A percentile compares a stretch with the other conserved stretches of the same genome.
Evolutionary conservation across 2,888 invertebrate genomes (phyloP).

Genomic region (Drosophila nigritarsus): DNA sequence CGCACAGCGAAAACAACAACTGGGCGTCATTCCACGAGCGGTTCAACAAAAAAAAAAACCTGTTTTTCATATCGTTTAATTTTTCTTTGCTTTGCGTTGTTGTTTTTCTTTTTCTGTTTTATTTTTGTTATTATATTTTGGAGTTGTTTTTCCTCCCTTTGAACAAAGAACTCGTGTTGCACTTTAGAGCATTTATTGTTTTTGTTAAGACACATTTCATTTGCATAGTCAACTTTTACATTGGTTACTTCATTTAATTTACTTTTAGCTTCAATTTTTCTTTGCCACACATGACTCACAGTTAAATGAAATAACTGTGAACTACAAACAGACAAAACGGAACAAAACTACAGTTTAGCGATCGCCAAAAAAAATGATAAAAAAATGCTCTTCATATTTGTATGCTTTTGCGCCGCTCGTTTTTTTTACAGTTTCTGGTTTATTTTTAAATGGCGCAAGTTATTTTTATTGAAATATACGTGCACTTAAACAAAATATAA

Average conservation of each 20-base stretch:
- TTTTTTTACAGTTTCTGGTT: conserved; percentile 18
- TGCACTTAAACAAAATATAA: conserved; percentile 23
- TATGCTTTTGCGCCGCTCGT: conserved; percentile 10
- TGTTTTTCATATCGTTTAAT: conserved; percentile 44
- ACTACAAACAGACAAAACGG: background rate
- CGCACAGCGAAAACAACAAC: conserved; percentile 38
- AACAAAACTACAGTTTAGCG: background rate
- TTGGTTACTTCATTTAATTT: background rate
- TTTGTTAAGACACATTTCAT: conserved; percentile 1
- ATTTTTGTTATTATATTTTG: conserved; percentile 3
- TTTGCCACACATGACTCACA: conserved; percentile 61
- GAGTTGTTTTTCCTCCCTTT: conserved; percentile 5
- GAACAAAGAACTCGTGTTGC: conserved; percentile 9
- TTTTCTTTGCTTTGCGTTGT: conserved; percentile 23
- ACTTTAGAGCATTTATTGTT: conserved; percentile 11
- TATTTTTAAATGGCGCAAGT: conserved; percentile 41
- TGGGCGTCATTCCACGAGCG: conserved; percentile 41
- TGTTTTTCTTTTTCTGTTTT: conserved; percentile 6
- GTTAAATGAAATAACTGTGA: conserved; percentile 13
- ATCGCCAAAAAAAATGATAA: conserved; percentile 2
- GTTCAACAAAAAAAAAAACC: conserved; percentile 41
- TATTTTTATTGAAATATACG: conserved; percentile 39
- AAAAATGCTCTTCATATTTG: conserved; percentile 8
- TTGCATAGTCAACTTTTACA: background rate
- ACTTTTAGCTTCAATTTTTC: conserved; percentile 3